phyloP scores from a whole-genome alignment of 1,140 invertebrate species.

The Orchesella cincta region DNA sequence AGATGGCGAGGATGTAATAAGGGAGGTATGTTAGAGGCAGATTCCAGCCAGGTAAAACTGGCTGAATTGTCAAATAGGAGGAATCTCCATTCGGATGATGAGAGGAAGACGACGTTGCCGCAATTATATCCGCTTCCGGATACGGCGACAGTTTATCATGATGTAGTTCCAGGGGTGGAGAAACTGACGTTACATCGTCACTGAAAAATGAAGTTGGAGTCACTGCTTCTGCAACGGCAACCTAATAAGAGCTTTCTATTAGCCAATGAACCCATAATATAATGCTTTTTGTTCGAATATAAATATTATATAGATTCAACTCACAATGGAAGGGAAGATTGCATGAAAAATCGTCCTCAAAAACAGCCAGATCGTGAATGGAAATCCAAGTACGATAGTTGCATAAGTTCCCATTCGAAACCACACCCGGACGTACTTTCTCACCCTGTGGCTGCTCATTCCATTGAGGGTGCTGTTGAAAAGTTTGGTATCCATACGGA shows the following conservation, averaged over 20 bases:
- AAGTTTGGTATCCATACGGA: conserved; percentile 36
- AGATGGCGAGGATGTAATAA: conserved; percentile 48
- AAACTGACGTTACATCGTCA: not conserved
- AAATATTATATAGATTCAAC: conserved; percentile 38
- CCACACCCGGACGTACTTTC: conserved; percentile 49
- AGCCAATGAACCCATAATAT: not conserved
- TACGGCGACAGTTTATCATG: conserved; percentile 40
- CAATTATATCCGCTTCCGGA: conserved; percentile 47
- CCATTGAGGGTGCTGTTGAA: conserved; percentile 45
- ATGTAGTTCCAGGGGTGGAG: conserved; percentile 43
- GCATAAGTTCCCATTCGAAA: conserved; percentile 48
- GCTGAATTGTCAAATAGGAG: conserved; percentile 49
- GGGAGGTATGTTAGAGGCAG: conserved; percentile 48
- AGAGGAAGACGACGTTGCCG: conserved; percentile 13
- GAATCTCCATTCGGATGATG: not conserved
- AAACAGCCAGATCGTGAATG: conserved; percentile 48
- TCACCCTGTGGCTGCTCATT: conserved; percentile 34
- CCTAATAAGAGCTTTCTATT: not conserved
- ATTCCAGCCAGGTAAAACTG: conserved; percentile 51
- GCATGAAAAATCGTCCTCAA: conserved; percentile 43
- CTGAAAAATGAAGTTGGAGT: conserved; percentile 38
- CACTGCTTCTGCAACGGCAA: conserved; percentile 32
- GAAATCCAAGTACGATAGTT: conserved; percentile 48
- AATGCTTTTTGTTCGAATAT: not conserved
- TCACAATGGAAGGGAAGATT: conserved; percentile 46